phyloP scores from a whole-genome alignment of 2,888 invertebrate species.

The Rhingia campestris region DNA sequence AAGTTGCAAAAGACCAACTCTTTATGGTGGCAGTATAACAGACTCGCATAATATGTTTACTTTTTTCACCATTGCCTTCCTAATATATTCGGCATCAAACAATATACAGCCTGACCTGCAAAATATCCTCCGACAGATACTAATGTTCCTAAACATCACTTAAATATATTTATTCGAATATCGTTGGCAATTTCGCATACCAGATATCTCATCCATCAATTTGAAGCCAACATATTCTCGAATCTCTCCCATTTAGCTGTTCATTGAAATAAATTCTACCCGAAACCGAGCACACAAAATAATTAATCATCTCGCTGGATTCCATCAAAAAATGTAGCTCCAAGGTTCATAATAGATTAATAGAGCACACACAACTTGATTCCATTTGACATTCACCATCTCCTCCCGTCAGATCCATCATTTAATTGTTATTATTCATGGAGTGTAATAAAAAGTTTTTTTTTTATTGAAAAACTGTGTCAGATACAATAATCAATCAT shows the following conservation, averaged over 20 bases:
- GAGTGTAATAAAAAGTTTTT: constrained; percentile 49
- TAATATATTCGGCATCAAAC: no score
- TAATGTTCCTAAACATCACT: no score
- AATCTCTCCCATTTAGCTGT: background rate
- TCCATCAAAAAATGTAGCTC: constrained; percentile 12
- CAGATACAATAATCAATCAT: constrained; percentile 65
- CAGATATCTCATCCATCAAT: no score
- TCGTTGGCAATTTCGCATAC: no score
- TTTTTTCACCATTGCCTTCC: no score
- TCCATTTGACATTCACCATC: constrained; percentile 25
- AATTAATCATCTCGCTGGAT: constrained; percentile 16
- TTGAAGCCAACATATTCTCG: no score
- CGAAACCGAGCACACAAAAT: background rate
- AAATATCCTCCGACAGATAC: no score
- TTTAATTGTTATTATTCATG: constrained; percentile 65
- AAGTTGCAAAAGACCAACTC: no score
- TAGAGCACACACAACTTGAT: constrained; percentile 12
- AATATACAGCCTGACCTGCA: no score
- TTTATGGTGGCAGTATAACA: no score
- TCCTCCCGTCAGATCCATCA: constrained; percentile 50
- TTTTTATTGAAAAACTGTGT: constrained; percentile 62
- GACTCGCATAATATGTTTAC: no score
- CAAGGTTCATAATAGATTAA: constrained; percentile 14
- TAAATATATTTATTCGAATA: no score
- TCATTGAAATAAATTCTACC: background rate